A percentile compares a stretch with the other conserved stretches of the same genome.
phyloP scores from a whole-genome alignment of 2,797 vertebrate species.

The Yasuhikotakia modesta region DNA sequence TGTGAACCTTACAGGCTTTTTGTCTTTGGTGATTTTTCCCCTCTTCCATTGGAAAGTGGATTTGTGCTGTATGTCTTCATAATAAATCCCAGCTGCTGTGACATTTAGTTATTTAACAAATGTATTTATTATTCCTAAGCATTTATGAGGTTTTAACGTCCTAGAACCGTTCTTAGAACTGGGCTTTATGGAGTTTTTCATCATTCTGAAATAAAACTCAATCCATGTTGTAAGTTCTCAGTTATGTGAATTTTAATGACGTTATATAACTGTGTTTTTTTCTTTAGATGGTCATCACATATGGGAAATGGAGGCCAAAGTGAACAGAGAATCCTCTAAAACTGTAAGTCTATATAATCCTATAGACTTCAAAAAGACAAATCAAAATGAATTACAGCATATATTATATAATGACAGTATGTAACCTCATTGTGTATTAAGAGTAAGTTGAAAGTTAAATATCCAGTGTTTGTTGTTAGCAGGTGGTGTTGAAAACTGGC shows the following conservation, averaged over 20 bases:
- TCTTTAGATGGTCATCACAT: constrained; percentile 92
- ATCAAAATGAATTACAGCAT: not conserved
- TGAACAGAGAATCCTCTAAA: constrained; percentile 89
- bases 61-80: not conserved
- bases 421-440: not conserved
- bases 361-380: not conserved
- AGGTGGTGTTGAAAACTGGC: constrained; percentile 13
- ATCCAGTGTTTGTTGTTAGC: constrained; percentile 29
- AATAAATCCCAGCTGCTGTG: not conserved
- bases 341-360: constrained; percentile 81
- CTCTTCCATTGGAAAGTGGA: not conserved
- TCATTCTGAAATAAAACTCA: not conserved
- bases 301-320: constrained; percentile 97
- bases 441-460: not conserved
- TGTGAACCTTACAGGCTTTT: too few relatives aligned
- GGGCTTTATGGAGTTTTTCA: not conserved
- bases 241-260: constrained; percentile 9
- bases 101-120: not conserved
- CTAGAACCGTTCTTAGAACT: not conserved
- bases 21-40: not conserved
- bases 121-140: not conserved
- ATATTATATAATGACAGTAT: not conserved
- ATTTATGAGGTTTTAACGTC: not conserved
- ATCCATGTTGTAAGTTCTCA: not conserved
- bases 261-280: constrained; percentile 2